Conservation (phyloP, 1,140 invertebrate genomes). For the Diabrotica undecimpunctata region DNA sequence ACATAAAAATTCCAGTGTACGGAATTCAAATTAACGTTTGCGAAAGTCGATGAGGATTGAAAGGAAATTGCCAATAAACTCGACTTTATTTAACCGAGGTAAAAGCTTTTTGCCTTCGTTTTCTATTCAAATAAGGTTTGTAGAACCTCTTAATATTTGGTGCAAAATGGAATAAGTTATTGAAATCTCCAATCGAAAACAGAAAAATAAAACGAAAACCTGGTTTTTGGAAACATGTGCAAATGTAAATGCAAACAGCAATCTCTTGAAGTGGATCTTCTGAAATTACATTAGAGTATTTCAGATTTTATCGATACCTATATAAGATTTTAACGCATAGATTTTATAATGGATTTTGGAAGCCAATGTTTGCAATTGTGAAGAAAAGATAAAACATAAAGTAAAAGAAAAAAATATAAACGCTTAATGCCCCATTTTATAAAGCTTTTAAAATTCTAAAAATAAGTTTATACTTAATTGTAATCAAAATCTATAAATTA, state of each 20-base stretch:
- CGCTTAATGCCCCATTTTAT: too few species aligned
- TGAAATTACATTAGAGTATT: conserved; percentile 38
- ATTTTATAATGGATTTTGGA: too few species aligned
- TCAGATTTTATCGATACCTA: too few species aligned
- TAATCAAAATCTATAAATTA: too few species aligned
- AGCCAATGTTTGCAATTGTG: too few species aligned
- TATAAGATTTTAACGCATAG: too few species aligned
- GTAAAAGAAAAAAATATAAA: too few species aligned
- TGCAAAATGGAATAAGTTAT: conserved; percentile 22
- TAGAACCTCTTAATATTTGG: conserved; percentile 21
- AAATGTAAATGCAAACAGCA: conserved; percentile 31
- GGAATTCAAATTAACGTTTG: conserved; percentile 15
- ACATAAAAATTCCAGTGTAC: conserved; percentile 18
- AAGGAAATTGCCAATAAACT: conserved; percentile 23
- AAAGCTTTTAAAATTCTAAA: too few species aligned
- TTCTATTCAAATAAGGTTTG: conserved; percentile 22
- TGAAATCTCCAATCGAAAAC: conserved; percentile 13
- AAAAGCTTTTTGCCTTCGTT: conserved; percentile 21
- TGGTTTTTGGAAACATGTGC: conserved; percentile 29
- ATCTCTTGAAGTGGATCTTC: conserved; percentile 37
- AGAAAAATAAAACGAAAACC: conserved; percentile 23
- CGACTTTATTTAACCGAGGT: conserved; percentile 21
- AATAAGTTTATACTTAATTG: too few species aligned
- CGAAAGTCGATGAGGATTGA: conserved; percentile 15
- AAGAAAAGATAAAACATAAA: too few species aligned